Percentiles rank a stretch among this genome's conserved stretches.
Evolutionary conservation across 2,113 vertebrate genomes (phyloP).

Genomic region (Argyrosomus japonicus): DNA sequence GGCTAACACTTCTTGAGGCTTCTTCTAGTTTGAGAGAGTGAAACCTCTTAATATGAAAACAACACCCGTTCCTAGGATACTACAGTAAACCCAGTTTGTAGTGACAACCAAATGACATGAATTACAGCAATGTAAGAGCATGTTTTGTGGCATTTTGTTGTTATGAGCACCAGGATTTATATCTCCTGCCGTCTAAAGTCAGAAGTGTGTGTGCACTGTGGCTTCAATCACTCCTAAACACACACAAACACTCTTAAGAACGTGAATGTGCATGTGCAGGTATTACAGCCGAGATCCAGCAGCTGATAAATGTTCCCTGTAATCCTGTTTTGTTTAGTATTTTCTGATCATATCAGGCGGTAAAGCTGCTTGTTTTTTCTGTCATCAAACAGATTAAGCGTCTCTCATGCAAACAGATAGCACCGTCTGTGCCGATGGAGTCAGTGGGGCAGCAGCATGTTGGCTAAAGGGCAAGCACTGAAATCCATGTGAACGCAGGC

Average conservation of each 20-base stretch:
- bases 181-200: background rate
- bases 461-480: conserved; percentile 49
- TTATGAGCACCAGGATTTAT: background rate
- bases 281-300: background rate
- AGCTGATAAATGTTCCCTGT: conserved; percentile 14
- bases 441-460: conserved; percentile 50
- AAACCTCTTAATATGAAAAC: conserved; percentile 6
- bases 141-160: background rate
- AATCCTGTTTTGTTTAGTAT: background rate
- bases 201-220: background rate
- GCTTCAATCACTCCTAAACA: background rate
- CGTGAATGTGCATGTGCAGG: background rate
- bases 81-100: no score
- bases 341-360: background rate
- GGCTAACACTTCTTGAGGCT: conserved; percentile 1
- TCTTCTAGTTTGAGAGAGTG: background rate
- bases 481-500: conserved; percentile 40
- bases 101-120: background rate
- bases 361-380: background rate
- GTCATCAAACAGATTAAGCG: conserved; percentile 10
- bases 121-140: no score
- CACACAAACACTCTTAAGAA: background rate
- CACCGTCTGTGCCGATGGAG: conserved; percentile 34
- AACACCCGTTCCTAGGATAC: conserved; percentile 31
- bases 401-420: conserved; percentile 13